A percentile compares a stretch with the other conserved stretches of the same genome.
Evolutionary conservation across 2,113 vertebrate genomes (phyloP).

Genomic region (Telmatochromis sp.): DNA sequence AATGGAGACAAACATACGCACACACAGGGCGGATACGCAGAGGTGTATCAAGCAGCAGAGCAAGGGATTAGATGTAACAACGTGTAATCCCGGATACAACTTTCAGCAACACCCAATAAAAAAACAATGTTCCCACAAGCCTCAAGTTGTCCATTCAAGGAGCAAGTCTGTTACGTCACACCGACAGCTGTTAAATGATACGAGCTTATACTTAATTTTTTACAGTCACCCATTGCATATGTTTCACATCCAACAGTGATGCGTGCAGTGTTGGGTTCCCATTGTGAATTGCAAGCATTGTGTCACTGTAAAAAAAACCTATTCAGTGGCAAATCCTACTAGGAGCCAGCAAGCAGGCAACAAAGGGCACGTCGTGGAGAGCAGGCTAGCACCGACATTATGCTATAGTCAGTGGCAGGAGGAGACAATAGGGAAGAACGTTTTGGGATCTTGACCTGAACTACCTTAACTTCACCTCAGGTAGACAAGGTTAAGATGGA

Average conservation of each 20-base stretch:
- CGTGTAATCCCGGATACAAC: conserved; percentile 52
- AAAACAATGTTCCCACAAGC: conserved; percentile 64
- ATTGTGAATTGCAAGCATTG: conserved; percentile 73
- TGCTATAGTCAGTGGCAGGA: conserved; percentile 26
- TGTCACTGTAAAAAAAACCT: conserved; percentile 65
- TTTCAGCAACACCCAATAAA: conserved; percentile 56
- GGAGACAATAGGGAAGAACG: conserved; percentile 48
- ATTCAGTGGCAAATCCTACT: conserved; percentile 74
- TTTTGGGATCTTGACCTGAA: conserved; percentile 70
- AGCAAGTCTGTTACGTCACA: conserved; percentile 51
- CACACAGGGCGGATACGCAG: conserved; percentile 13
- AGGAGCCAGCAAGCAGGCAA: conserved; percentile 66
- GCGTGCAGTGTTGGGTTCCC: conserved; percentile 73
- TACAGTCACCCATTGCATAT: conserved; percentile 64
- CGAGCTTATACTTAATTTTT: conserved; percentile 75
- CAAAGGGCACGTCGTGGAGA: conserved; percentile 54
- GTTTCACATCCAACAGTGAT: conserved; percentile 64
- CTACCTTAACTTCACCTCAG: conserved; percentile 74
- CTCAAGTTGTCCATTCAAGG: conserved; percentile 59
- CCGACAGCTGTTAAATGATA: conserved; percentile 73
- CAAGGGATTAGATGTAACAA: conserved; percentile 56
- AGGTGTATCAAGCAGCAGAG: conserved; percentile 47
- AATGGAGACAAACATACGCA: not conserved
- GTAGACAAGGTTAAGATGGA: conserved; percentile 81
- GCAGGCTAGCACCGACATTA: conserved; percentile 50